phyloP scores from a whole-genome alignment of 2,797 vertebrate species.

The Hirundo rustica region DNA sequence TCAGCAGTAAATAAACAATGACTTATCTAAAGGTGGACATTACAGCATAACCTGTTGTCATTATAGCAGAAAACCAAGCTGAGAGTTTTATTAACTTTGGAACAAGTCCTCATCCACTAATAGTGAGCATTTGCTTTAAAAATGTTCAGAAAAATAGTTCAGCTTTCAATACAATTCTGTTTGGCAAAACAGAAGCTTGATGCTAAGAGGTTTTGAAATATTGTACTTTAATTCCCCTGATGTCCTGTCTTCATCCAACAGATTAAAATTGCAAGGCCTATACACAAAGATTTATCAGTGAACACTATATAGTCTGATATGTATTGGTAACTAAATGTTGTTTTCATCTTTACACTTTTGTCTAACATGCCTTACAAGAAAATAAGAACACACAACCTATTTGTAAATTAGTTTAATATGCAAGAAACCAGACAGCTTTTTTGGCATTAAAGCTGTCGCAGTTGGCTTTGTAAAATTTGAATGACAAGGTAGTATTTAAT shows the following conservation, averaged over 20 bases:
- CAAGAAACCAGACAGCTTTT: neutral
- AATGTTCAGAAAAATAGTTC: neutral
- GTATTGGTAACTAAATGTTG: neutral
- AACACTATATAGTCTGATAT: neutral
- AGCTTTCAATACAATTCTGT: neutral
- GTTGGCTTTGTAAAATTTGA: neutral
- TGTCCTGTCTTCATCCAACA: neutral
- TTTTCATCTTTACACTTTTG: neutral
- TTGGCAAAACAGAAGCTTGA: neutral
- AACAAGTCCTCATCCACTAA: neutral
- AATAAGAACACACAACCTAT: neutral
- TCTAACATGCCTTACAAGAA: neutral
- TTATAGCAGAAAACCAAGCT: neutral
- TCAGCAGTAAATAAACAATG: neutral
- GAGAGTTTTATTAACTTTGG: neutral
- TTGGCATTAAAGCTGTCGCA: neutral
- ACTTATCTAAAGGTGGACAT: neutral
- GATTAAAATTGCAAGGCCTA: neutral
- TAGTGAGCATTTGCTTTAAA: neutral
- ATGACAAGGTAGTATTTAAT: neutral
- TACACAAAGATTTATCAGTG: neutral
- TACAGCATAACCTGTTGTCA: neutral
- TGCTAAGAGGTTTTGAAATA: neutral
- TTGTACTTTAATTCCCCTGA: neutral
- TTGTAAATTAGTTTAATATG: neutral